Base-by-base conservation (phyloP, 2,888 invertebrate genomes). In the Drosophila maculinotata region DNA sequence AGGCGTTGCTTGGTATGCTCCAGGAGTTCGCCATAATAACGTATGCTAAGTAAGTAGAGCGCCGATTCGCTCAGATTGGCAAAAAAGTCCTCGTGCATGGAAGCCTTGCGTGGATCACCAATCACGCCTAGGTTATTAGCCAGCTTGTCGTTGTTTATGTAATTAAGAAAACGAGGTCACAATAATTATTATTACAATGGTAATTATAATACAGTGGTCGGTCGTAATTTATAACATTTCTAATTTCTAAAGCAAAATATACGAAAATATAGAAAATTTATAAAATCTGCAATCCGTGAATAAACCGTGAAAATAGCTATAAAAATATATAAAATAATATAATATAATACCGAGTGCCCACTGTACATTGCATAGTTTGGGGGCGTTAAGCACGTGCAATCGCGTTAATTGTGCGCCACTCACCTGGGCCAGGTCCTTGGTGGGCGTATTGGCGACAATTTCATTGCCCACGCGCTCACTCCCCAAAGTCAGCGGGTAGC, bases 51-150 rank as follows among this genome's bases (percentile, higher is more conserved):
- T 30, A 89, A 56, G 53, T 90, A 87, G 25, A 91, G 69, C 3
- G 89, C 86, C 28, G 90, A 87, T 74, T 90, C 90, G 62, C 90
- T 92, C 26, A 92, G 69, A 47, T 89, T 90, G 47, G 91, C 92
- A 76, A 92, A 88, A 68, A 92, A 92, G 65, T 92, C 91, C 82
- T 92, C 91, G 66, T 92, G 91, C 51, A 79, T 83, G 71, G 88
- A 87, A 80, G 92, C 91, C 80, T 91, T 91, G 14, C 88, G 84
- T 70, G 82, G 73, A 74, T 91, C 89, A 17, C 73, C 73, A 36
- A 90, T 74, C 2, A 92, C 85, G 42, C 90, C 91, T 56, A 91
- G 64, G 58, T 89, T 90, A 47, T 90, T 69, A 2, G 90, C 90
- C 41, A 91, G 75, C 91, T 91, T 35, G 2, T 33, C 31, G 17